Base-by-base conservation (phyloP, 2,888 invertebrate species). In the Himalopsyche anomala region DNA sequence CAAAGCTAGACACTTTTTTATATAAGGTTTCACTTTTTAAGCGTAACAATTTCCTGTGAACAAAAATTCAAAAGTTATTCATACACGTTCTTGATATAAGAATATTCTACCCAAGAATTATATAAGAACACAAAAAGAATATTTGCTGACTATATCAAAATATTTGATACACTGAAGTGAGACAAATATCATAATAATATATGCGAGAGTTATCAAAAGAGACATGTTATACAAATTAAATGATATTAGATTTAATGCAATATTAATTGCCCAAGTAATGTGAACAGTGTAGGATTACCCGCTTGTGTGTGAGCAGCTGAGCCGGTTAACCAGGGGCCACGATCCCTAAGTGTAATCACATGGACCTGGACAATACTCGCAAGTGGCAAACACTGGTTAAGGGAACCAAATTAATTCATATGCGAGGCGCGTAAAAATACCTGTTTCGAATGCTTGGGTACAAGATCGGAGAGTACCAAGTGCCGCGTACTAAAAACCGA, bases 311-410 rank as follows among this genome's bases (percentile, higher is more conserved):
- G 36, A 38, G 11, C 74, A 74, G 38, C 38, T 74, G 74, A 69
- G 74, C 19, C 74, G 74, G 74, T 74, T 74, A 74, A 28, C 15
- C 36, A 74, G 36, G 15, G 74, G 74, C 74, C 36, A 74, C 38
- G 74, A 28, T 74, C 28, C 38, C 74, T 36, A 36, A 36, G 74
- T 74, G 38, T 74, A 74, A 74, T 74, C 28, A 74, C 74, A 74
- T 38, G 74, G 36, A 74, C 19, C 28, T 74, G 74, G 69, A 36
- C 62, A 36, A 38, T 74, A 38, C 15, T 74, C 36, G 42, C 80
- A 80, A 80, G 80, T 80, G 80, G 80, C 51, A 15, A 80, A 51
- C 80, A 80, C 80, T 80, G 42, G 80, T 80, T 45, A 80, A 42
- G 80, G 80, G 45, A 45, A 42, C 28, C 45, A 80, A 51, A 80